Conservation (phyloP, 2,113 vertebrate genomes). For the Pluvialis apricaria region DNA sequence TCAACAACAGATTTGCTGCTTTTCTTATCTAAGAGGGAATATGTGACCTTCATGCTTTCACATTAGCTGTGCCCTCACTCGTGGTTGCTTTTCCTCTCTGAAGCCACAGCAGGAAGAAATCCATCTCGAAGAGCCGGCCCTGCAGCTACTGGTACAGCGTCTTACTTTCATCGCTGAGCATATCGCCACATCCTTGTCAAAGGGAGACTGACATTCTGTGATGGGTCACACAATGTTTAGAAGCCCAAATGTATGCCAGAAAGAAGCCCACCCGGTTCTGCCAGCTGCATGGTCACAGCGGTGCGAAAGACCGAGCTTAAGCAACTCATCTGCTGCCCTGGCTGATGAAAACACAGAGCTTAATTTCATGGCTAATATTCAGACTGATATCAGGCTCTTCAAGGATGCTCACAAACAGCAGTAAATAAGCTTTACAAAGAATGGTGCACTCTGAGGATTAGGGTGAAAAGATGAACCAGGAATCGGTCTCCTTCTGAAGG, state of each 20-base stretch:
- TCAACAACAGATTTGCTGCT: neutral
- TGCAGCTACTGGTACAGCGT: constrained; percentile 16
- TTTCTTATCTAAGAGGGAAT: neutral
- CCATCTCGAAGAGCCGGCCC: neutral
- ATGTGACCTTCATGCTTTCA: constrained; percentile 35
- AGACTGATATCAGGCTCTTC: neutral
- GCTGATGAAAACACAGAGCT: neutral
- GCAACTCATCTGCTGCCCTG: neutral
- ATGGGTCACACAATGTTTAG: constrained; percentile 8
- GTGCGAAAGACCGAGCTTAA: neutral
- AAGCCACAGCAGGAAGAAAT: constrained; percentile 43
- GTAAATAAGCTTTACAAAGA: neutral
- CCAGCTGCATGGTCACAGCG: neutral
- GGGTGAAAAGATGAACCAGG: neutral
- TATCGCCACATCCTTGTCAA: neutral
- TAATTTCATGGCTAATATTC: constrained; percentile 2
- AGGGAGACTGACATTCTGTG: neutral
- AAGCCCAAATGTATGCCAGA: neutral
- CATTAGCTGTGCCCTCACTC: constrained; percentile 14
- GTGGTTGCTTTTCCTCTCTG: neutral
- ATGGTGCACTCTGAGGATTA: neutral
- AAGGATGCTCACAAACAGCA: neutral
- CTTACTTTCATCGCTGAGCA: neutral
- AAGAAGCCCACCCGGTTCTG: neutral
- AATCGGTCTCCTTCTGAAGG: neutral